Conservation (phyloP, 1,140 invertebrate species). For the Lysiphlebus fabarum region DNA sequence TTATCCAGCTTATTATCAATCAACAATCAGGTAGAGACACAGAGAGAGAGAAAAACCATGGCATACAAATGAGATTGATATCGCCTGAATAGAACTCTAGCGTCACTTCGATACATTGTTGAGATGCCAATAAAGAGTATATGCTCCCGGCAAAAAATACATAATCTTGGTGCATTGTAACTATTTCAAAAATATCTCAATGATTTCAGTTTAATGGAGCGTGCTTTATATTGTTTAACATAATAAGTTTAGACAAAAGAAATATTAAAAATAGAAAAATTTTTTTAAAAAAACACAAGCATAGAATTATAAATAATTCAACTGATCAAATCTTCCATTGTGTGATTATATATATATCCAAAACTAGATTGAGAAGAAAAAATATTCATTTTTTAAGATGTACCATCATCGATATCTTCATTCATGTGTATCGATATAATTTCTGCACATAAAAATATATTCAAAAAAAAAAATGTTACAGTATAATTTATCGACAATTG, state of each 20-base stretch:
- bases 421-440: not conserved
- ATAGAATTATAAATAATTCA: constrained; percentile 20
- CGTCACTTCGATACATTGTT: constrained; percentile 29
- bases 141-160: not conserved
- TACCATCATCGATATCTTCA: not conserved
- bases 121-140: constrained; percentile 17
- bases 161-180: not conserved
- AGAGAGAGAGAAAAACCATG: constrained; percentile 1
- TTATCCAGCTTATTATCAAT: constrained; percentile 18
- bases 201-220: constrained; percentile 30
- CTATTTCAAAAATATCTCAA: not conserved
- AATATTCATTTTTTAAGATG: not conserved
- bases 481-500: constrained; percentile 22
- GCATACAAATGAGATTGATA: constrained; percentile 28
- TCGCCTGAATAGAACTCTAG: constrained; percentile 26
- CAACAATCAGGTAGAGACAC: not conserved
- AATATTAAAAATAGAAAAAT: not conserved
- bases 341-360: constrained; percentile 12
- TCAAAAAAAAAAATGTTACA: not conserved
- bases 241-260: not conserved
- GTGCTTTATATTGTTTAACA: constrained; percentile 27
- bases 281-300: not conserved
- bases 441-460: not conserved
- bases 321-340: constrained; percentile 28
- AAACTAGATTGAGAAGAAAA: not conserved